phyloP scores from a whole-genome alignment of 2,797 vertebrate genomes.

The Podarcis siculus region DNA sequence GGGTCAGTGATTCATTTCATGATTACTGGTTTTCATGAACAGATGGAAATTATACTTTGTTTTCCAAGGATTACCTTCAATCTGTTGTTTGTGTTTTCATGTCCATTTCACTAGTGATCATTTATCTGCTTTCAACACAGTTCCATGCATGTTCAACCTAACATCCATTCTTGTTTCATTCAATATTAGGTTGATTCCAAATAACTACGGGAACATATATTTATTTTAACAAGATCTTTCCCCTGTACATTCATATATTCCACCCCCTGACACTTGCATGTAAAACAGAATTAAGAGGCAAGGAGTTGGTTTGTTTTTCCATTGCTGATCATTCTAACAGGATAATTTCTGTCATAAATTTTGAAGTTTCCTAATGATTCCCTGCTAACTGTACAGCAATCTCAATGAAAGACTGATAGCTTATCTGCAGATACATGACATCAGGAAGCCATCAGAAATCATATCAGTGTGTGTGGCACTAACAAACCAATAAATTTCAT shows the following conservation, averaged over 20 bases:
- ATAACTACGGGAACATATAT: background rate
- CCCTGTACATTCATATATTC: background rate
- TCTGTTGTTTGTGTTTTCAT: background rate
- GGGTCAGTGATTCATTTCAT: background rate
- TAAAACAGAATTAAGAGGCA: background rate
- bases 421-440: background rate
- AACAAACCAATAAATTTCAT: background rate
- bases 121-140: background rate
- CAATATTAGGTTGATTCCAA: background rate
- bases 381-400: background rate
- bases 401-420: background rate
- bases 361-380: constrained; percentile 17
- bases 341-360: background rate
- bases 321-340: background rate
- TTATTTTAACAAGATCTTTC: background rate
- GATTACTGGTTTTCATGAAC: constrained; percentile 5
- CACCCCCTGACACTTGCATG: background rate
- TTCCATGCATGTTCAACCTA: background rate
- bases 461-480: background rate
- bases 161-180: background rate
- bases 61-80: constrained; percentile 24
- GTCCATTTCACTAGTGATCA: background rate
- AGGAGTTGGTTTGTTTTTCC: background rate
- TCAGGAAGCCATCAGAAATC: background rate
- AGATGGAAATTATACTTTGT: constrained; percentile 21